Base-by-base conservation (phyloP, 2,888 invertebrate species). In the Herminia tarsipennalis region DNA sequence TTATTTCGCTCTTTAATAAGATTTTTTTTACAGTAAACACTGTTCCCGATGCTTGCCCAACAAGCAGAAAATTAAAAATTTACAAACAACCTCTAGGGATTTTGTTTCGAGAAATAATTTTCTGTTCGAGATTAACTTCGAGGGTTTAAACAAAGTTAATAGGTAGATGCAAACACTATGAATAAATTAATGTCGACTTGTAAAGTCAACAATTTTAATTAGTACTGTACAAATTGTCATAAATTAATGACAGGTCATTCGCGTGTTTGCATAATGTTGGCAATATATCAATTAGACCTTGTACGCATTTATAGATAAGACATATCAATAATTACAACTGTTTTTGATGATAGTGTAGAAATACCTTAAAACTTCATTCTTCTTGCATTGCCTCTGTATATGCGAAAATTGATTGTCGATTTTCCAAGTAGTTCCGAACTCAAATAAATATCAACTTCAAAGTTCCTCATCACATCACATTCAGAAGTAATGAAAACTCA, bases 31-130 rank as follows among this genome's bases (percentile, higher is more conserved):
- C 68, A 67, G 74, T 69, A 79, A 81, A 81, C 81, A 80, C 53
- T 81, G 81, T 72, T 77, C 64, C 70, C 73, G 78, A 83, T 78
- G 77, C 73, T 75, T 79, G 81, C 64, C 74, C 76, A 82, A 78
- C 81, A 71, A 74, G 81, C 80, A 80, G 85, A 86, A 86, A 85
- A 86, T 87, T 83, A 84, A 82, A 83, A 83, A 76, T 70, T 76
- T 77, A 72, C 75, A 77, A 81, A 76, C 74, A 75, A 73, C 60
- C 78, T 66, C 62, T 17, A 67, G 78, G 70, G 75, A 70, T 72
- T 75, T 77, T 73, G 73, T 74, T 80, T 78, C 63, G 66, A 55
- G 58, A 69, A 71, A 67, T 66, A 62, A 74, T 72, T 72, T 63
- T 77, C 71, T 76, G 69, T 69, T 70, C 56, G 56, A 64, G 73